Evolutionary conservation across 2,888 invertebrate species (phyloP).

Genomic region (Cerastis leucographa): DNA sequence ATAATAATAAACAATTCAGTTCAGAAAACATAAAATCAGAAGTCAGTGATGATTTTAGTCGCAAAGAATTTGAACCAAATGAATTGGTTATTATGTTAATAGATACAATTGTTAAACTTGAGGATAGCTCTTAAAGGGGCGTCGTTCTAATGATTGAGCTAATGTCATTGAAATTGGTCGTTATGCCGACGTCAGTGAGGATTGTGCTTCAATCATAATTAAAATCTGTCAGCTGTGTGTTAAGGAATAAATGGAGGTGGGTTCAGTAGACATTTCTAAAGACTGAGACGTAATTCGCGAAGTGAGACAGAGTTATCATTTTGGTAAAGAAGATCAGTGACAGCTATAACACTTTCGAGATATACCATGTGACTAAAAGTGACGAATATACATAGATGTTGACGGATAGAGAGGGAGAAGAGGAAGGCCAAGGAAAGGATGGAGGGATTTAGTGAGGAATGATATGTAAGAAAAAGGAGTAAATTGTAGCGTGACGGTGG

Average conservation of each 20-base stretch:
- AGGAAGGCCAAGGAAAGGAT: too few species aligned
- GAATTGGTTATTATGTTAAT: conserved; percentile 40
- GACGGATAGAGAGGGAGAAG: too few species aligned
- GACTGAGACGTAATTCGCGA: neutral
- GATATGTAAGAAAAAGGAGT: too few species aligned
- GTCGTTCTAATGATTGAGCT: conserved; percentile 48
- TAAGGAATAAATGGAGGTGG: neutral
- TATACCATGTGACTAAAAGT: too few species aligned
- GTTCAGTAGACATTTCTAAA: conserved; percentile 10
- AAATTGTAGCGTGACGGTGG: too few species aligned
- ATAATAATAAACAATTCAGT: conserved; percentile 39
- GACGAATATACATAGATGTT: too few species aligned
- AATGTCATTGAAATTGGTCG: conserved; percentile 51
- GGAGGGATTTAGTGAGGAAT: too few species aligned
- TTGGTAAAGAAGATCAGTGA: neutral
- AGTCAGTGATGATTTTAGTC: conserved; percentile 41
- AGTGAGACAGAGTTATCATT: neutral
- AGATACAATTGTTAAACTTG: conserved; percentile 44
- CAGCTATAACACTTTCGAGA: too few species aligned
- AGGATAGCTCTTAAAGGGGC: conserved; percentile 43
- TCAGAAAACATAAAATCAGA: conserved; percentile 29
- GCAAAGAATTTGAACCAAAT: conserved; percentile 42
- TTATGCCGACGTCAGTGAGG: conserved; percentile 12
- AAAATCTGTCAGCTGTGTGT: conserved; percentile 36
- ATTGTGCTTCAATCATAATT: conserved; percentile 55